Evolutionary conservation across 2,797 vertebrate genomes (phyloP).

Genomic region (Tenualosa thibaudeaui): DNA sequence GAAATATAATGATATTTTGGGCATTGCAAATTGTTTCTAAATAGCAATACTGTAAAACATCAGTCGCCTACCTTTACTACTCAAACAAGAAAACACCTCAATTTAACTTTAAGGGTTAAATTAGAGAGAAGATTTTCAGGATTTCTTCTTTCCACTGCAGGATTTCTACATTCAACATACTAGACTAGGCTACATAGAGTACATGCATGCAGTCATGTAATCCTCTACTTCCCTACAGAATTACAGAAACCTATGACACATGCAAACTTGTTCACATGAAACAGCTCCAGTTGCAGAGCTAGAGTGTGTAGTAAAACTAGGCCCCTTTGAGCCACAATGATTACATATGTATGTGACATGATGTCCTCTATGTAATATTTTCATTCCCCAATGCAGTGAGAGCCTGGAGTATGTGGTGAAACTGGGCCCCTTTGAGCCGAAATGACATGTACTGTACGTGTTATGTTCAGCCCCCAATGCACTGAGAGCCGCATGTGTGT

Average conservation of each 20-base stretch:
- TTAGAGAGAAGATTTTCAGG: neutral
- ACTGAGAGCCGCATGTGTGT: neutral
- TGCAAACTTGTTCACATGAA: neutral
- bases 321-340: no score
- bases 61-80: no score
- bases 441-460: neutral
- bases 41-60: no score
- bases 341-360: no score
- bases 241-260: neutral
- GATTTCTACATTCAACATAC: neutral
- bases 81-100: no score
- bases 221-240: neutral
- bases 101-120: neutral
- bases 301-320: no score
- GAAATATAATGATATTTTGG: no score
- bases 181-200: neutral
- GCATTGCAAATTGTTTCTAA: no score
- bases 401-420: neutral
- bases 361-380: no score
- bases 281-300: neutral
- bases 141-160: neutral
- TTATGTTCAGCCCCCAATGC: no score
- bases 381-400: no score
- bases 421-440: no score
- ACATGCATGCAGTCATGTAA: neutral